Conservation (phyloP, 2,113 vertebrate genomes). For the Pteropus alecto region DNA sequence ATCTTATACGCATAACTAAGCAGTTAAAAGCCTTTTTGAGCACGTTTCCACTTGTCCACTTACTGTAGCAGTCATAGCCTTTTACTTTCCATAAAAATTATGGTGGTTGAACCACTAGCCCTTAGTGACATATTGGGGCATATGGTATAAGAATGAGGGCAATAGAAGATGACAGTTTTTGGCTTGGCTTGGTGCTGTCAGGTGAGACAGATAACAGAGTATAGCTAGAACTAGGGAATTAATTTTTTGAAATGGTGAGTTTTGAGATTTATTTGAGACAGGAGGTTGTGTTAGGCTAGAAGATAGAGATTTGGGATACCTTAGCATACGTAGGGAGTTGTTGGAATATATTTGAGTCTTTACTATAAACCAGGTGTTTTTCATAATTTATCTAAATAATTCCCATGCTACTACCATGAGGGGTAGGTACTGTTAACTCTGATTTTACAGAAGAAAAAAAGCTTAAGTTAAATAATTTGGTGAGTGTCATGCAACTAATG, state of each 20-base stretch:
- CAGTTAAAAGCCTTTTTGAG: neutral
- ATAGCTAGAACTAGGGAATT: neutral
- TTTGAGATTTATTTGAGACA: neutral
- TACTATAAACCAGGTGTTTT: neutral
- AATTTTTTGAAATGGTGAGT: neutral
- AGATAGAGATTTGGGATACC: neutral
- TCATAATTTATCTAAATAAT: neutral
- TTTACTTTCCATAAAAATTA: neutral
- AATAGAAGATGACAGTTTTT: neutral
- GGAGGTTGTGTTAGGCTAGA: neutral
- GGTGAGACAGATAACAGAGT: neutral
- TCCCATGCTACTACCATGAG: neutral
- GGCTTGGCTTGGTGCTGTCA: neutral
- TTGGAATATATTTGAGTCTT: neutral
- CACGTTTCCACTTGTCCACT: neutral
- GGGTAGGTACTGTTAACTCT: neutral
- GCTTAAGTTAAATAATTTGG: neutral
- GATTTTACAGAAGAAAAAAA: slow-evolving; percentile 17
- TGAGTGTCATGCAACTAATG: neutral
- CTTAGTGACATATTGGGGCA: neutral
- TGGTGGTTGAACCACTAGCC: neutral
- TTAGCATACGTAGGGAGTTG: neutral
- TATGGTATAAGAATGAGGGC: neutral
- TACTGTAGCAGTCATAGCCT: neutral
- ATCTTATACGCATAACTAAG: neutral